Percentiles rank a stretch among this genome's conserved stretches.
Conservation (phyloP, 2,797 vertebrate genomes). For the Hephaestus fuliginosus region DNA sequence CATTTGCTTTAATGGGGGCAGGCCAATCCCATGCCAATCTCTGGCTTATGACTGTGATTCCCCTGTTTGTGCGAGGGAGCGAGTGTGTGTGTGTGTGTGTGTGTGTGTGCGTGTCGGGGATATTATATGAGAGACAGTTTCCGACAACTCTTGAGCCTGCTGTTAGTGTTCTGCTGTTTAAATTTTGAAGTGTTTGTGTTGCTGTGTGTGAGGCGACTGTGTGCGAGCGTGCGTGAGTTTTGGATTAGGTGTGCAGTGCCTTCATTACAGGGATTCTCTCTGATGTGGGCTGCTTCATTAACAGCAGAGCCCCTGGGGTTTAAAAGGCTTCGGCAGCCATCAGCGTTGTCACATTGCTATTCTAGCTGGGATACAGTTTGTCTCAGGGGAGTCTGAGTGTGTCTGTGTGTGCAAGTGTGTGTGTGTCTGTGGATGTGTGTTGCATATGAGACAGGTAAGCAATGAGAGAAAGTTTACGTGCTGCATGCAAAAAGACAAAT, state of each 20-base stretch:
- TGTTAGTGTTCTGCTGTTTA: slow-evolving; percentile 34
- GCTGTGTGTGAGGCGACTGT: slow-evolving; percentile 1
- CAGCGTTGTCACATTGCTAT: slow-evolving; percentile 74
- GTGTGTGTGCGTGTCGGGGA: slow-evolving; percentile 6
- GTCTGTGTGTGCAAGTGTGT: slow-evolving; percentile 1
- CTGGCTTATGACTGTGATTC: slow-evolving; percentile 48
- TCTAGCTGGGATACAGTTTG: slow-evolving; percentile 52
- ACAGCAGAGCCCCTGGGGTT: slow-evolving; percentile 58
- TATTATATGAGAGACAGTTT: slow-evolving; percentile 37
- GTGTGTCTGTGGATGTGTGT: slow-evolving; percentile 21
- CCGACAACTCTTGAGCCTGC: slow-evolving; percentile 23
- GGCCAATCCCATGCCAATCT: slow-evolving; percentile 46
- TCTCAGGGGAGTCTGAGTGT: slow-evolving; percentile 51
- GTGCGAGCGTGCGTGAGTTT: slow-evolving; percentile 19
- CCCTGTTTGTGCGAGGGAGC: slow-evolving; percentile 23
- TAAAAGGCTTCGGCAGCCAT: slow-evolving; percentile 74
- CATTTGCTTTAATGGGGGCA: slow-evolving; percentile 59
- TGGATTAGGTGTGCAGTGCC: slow-evolving; percentile 63
- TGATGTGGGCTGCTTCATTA: slow-evolving; percentile 79
- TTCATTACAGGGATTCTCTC: slow-evolving; percentile 74
- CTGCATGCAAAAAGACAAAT: slow-evolving; percentile 34
- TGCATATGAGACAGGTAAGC: slow-evolving; percentile 44
- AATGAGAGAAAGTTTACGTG: background rate
- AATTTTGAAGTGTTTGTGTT: slow-evolving; percentile 29
- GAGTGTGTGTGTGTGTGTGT: slow-evolving; percentile 20